These are phyloP conservation scores for Paratilapia polleni DNA, from an alignment of 2,113 vertebrate species.

Conservation along the genomic window DNA sequence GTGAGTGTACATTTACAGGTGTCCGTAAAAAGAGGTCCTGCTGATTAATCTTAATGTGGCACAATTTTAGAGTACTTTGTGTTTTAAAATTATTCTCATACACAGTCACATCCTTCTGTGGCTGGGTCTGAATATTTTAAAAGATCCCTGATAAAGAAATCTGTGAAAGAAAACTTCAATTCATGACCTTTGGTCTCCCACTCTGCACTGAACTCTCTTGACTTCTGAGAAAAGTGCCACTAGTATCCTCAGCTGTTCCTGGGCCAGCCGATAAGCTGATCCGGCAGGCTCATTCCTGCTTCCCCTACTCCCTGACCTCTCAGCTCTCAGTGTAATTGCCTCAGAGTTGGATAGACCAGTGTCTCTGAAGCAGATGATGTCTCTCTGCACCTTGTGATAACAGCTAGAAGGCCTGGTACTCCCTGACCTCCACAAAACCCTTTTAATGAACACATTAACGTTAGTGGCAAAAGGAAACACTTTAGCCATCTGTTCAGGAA, in stretches of 20 bases:
- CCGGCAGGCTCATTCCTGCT: conserved; percentile 45
- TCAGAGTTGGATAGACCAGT: conserved; percentile 67
- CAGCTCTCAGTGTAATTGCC: conserved; percentile 73
- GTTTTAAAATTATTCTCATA: conserved; percentile 44
- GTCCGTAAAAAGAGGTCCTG: conserved; percentile 6
- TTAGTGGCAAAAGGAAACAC: conserved; percentile 48
- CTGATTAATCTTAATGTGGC: conserved; percentile 36
- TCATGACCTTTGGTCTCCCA: conserved; percentile 63
- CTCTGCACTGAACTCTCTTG: conserved; percentile 50
- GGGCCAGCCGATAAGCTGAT: conserved; percentile 70
- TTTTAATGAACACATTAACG: conserved; percentile 49
- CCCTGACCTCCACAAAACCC: conserved; percentile 19
- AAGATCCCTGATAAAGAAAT: conserved; percentile 62
- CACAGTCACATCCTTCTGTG: background rate
- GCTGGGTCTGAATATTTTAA: conserved; percentile 42
- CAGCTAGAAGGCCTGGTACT: conserved; percentile 37
- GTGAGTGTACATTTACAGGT: background rate
- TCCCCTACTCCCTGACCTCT: conserved; percentile 64
- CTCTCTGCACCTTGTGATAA: conserved; percentile 63
- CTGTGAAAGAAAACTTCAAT: conserved; percentile 63
- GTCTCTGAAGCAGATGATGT: conserved; percentile 70
- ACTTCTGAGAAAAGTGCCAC: conserved; percentile 52
- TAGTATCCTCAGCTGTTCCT: conserved; percentile 73
- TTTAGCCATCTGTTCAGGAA: conserved; percentile 63
- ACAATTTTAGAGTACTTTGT: conserved; percentile 9